These are phyloP conservation scores for Antechinus flavipes DNA, from an alignment of 2,113 vertebrate genomes.

Conservation along the genomic window DNA sequence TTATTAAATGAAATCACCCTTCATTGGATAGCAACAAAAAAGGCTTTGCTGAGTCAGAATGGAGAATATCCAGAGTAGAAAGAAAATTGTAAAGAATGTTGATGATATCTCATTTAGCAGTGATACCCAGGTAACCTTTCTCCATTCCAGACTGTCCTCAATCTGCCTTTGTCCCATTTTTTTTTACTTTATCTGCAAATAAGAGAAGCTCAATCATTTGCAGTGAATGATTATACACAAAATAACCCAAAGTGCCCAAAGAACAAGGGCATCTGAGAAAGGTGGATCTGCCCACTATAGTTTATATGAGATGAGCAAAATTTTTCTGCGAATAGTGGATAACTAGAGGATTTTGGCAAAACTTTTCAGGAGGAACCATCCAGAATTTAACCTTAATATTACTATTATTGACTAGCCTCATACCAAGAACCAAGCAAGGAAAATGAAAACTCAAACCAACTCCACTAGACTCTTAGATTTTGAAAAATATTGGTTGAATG, in stretches of 20 bases:
- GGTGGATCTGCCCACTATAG: not conserved
- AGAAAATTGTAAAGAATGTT: not conserved
- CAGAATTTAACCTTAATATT: not conserved
- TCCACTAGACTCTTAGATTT: not conserved
- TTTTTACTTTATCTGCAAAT: not conserved
- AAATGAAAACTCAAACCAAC: not conserved
- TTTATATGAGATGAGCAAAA: not conserved
- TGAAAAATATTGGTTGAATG: not conserved
- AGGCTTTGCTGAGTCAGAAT: slow-evolving; percentile 10
- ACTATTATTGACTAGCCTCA: not conserved
- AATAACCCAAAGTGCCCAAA: not conserved
- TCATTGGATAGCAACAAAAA: not conserved
- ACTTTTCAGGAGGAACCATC: not conserved
- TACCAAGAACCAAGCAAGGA: not conserved
- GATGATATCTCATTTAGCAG: not conserved
- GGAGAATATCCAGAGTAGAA: not conserved
- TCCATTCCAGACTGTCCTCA: not conserved
- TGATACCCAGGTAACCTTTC: not conserved
- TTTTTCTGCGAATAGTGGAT: not conserved
- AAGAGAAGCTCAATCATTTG: not conserved
- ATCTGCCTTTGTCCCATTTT: not conserved
- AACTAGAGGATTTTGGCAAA: not conserved
- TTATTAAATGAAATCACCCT: not conserved
- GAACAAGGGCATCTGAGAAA: not conserved
- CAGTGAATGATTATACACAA: not conserved